Percentiles rank a stretch among this genome's conserved stretches.
Evolutionary conservation across 2,888 invertebrate species (phyloP).

Genomic region (Yponomeuta cagnagella): DNA sequence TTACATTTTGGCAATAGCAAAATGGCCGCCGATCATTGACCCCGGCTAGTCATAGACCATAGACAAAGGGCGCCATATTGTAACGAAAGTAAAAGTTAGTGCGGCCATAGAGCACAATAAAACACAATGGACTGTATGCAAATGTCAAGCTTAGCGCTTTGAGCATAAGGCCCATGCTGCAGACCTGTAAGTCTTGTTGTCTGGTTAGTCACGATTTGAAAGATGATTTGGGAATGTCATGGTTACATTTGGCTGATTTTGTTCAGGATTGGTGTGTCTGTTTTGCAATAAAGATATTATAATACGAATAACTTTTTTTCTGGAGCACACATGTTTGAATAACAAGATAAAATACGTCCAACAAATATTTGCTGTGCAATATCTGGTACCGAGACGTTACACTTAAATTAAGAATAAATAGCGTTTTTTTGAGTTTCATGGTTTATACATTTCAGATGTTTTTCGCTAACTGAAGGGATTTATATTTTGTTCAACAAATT

Average conservation of each 20-base stretch:
- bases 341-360: not conserved
- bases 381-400: not conserved
- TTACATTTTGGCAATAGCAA: slow-evolving; percentile 70
- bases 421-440: not conserved
- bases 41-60: slow-evolving; percentile 55
- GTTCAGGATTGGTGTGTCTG: slow-evolving; percentile 46
- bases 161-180: not conserved
- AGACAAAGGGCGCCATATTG: slow-evolving; percentile 65
- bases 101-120: slow-evolving; percentile 32
- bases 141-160: not conserved
- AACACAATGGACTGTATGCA: slow-evolving; percentile 22
- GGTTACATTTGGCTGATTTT: slow-evolving; percentile 44
- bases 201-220: slow-evolving; percentile 55
- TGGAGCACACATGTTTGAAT: slow-evolving; percentile 25
- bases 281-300: slow-evolving; percentile 43
- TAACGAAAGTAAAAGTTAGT: slow-evolving; percentile 66
- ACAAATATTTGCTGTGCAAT: not conserved
- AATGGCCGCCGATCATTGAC: slow-evolving; percentile 63
- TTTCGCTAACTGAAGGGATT: no score
- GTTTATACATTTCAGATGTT: no score
- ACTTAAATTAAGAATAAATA: not conserved
- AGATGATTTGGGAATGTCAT: slow-evolving; percentile 72
- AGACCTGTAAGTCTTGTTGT: not conserved
- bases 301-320: slow-evolving; percentile 20
- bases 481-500: no score